Conservation (phyloP, 64 coral and sea anemone species). For the Montipora efflorescens region DNA sequence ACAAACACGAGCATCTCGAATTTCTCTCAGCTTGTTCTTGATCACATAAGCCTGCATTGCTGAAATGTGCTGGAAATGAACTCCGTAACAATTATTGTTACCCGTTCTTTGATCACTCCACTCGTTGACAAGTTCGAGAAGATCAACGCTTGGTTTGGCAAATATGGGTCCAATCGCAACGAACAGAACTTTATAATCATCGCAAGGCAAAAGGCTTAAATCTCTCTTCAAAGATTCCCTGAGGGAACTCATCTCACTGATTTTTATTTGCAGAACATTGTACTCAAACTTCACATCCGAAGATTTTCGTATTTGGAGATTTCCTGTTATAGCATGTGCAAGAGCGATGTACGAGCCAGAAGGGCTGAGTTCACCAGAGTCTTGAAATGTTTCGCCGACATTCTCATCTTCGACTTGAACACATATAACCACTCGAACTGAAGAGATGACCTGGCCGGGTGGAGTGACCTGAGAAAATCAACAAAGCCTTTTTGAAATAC, state of each 20-base stretch:
- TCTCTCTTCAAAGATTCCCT: conserved; percentile 66
- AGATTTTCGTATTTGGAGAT: conserved; percentile 81
- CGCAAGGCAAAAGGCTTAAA: conserved; percentile 18
- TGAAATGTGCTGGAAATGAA: conserved; percentile 95
- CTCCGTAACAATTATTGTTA: conserved; percentile 65
- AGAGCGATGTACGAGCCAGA: conserved; percentile 39
- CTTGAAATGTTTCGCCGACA: not conserved
- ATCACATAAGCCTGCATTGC: conserved; percentile 88
- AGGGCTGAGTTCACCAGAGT: not conserved
- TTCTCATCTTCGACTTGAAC: conserved; percentile 37
- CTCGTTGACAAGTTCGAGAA: conserved; percentile 58
- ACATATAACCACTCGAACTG: conserved; percentile 67
- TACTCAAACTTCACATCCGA: conserved; percentile 80
- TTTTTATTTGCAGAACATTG: conserved; percentile 58
- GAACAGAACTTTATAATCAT: conserved; percentile 85
- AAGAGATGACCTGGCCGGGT: conserved; percentile 77
- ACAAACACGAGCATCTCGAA: not conserved
- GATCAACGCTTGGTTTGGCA: conserved; percentile 76
- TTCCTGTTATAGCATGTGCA: conserved; percentile 69
- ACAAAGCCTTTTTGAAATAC: not conserved
- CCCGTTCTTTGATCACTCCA: conserved; percentile 55
- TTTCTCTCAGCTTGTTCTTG: conserved; percentile 76
- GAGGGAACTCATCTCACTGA: not conserved
- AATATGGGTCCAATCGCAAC: conserved; percentile 82
- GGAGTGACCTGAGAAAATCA: conserved; percentile 73